Evolutionary conservation across 35 echinoderm and acorn worm species (phyloP), one percentile per base, ranked within the genome.

Genomic region (Lytechinus variegatus): DNA sequence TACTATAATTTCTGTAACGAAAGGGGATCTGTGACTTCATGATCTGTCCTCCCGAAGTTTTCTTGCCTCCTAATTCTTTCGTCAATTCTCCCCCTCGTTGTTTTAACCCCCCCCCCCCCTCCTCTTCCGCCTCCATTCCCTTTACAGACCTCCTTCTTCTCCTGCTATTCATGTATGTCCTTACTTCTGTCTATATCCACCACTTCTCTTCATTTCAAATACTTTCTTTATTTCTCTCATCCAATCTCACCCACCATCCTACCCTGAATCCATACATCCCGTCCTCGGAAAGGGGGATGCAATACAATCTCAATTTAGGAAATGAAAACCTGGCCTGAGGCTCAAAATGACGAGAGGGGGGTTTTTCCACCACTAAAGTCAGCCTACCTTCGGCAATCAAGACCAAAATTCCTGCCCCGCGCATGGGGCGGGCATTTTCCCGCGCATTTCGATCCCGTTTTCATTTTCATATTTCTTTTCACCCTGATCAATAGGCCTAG

Each of bases 401-500:
- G 66, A 24, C 16, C 66, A 79, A 79, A 79, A n/a, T 79, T 79
- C 2, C 21, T 24, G 66, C 66, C 66, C 66, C 19, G 66, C n/a
- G 66, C 66, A 79, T 79, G 66, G 66, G 66, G 66, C 66, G 66
- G 66, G 66, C 66, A 79, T 79, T 79, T 79, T 79, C 12, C 52
- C 52, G 88, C 88, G 33, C 88, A 90, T 90, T 90, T 90, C 88
- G 88, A 52, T 44, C 27, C 16, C 88, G 88, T 90, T 90, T 44
- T 90, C 88, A 90, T 90, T 90, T 90, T 90, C 88, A 90, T 90
- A 90, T 90, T 90, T 90, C 88, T 90, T 54, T 90, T 90, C 88
- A 54, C 88, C 10, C 88, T 90, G 88, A 90, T 90, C 88, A 90
- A 90, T 90, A 90, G 88, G 29, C 88, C 88, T 90, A 90, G 88